Evolutionary conservation across 2,888 invertebrate species (phyloP).

Genomic region (Odontomyia ornata): DNA sequence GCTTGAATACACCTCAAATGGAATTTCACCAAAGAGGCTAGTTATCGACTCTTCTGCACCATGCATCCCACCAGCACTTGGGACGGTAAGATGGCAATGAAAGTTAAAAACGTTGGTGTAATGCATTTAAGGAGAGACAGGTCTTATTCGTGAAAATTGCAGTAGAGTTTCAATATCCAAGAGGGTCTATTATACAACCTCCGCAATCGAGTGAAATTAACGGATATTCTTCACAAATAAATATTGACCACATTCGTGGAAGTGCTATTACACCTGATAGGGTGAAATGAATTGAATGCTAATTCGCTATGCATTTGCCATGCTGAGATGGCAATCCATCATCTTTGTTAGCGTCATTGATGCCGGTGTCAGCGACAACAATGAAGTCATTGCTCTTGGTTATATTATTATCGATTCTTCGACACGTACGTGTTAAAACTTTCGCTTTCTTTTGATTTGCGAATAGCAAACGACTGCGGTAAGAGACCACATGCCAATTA

Average conservation of each 20-base stretch:
- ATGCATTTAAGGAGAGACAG: neutral
- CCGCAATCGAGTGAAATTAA: neutral
- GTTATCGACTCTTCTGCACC: neutral
- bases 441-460: slow-evolving; percentile 3
- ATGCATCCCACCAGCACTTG: neutral
- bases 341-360: neutral
- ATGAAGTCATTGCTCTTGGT: neutral
- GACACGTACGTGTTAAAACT: neutral
- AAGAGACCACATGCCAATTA: neutral
- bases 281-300: neutral
- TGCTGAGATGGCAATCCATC: neutral
- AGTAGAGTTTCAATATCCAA: neutral
- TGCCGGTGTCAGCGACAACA: neutral
- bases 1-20: neutral
- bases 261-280: neutral
- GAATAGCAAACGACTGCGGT: neutral
- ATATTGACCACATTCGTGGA: neutral
- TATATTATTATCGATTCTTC: neutral
- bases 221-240: neutral
- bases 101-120: too few relatives aligned
- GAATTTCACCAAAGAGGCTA: neutral
- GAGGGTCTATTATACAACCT: neutral
- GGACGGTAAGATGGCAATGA: too few relatives aligned
- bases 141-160: neutral
- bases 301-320: neutral